Evolutionary conservation across 2,888 invertebrate genomes (phyloP).

Genomic region (Zygogramma bicolorata): DNA sequence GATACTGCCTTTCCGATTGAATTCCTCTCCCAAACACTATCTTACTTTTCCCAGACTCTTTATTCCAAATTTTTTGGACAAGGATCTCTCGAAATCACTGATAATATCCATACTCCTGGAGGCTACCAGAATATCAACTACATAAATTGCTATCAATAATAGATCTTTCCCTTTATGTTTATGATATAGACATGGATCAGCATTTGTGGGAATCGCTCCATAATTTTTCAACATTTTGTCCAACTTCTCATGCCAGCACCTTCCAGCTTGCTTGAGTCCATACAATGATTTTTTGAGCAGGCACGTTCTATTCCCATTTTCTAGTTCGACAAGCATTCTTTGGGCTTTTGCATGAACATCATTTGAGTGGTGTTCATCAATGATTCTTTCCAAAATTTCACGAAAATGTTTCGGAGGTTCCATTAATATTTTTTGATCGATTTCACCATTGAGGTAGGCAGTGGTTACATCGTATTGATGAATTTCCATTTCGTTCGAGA

Average conservation of each 20-base stretch:
- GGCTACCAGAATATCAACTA: too few species aligned
- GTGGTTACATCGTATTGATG: slow-evolving; percentile 36
- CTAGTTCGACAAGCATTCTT: background rate
- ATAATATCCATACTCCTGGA: too few species aligned
- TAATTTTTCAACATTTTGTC: background rate
- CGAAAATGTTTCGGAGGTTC: slow-evolving; percentile 26
- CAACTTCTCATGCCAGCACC: slow-evolving; percentile 15
- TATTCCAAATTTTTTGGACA: slow-evolving; percentile 41
- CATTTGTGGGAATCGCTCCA: slow-evolving; percentile 17
- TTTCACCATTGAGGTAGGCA: slow-evolving; percentile 40
- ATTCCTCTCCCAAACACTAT: slow-evolving; percentile 51
- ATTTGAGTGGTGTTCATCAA: background rate
- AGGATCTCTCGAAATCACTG: too few species aligned
- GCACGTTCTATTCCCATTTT: slow-evolving; percentile 14
- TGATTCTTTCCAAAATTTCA: slow-evolving; percentile 8
- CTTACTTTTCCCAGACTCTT: slow-evolving; percentile 46
- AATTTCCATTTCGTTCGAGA: slow-evolving; percentile 24
- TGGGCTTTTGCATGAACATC: background rate
- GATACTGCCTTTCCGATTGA: slow-evolving; percentile 28
- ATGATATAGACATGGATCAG: slow-evolving; percentile 42
- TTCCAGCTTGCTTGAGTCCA: slow-evolving; percentile 5
- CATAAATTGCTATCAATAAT: slow-evolving; percentile 46
- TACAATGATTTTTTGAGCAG: slow-evolving; percentile 12
- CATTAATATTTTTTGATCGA: slow-evolving; percentile 41
- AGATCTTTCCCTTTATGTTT: slow-evolving; percentile 30